Conservation (phyloP, 2,113 vertebrate species). For the Uropsilus gracilis region DNA sequence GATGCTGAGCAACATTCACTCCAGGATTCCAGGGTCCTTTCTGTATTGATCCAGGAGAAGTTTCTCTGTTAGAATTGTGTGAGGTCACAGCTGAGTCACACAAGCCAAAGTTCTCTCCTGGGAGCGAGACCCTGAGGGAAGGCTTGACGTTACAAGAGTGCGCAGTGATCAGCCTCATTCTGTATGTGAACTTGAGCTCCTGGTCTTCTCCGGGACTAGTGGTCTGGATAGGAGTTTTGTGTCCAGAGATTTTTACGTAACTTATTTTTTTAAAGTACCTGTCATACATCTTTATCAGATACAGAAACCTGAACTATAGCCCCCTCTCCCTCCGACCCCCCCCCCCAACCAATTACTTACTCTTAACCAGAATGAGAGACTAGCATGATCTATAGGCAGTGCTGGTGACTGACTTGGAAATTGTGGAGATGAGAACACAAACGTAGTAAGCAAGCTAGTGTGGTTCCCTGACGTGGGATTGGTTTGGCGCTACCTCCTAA, state of each 20-base stretch:
- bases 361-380: constrained; percentile 19
- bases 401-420: neutral
- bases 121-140: neutral
- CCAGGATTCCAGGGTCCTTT: neutral
- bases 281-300: constrained; percentile 54
- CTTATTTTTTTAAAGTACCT: constrained; percentile 73
- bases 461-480: neutral
- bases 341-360: neutral
- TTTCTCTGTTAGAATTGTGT: neutral
- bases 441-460: neutral
- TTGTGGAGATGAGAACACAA: neutral
- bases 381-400: neutral
- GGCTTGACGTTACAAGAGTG: neutral
- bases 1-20: neutral
- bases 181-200: neutral
- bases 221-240: constrained; percentile 40
- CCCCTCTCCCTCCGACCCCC: neutral
- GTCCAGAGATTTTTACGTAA: constrained; percentile 72
- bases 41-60: neutral
- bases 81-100: neutral
- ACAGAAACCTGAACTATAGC: constrained; percentile 25
- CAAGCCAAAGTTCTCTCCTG: neutral
- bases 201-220: constrained; percentile 29
- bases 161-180: neutral
- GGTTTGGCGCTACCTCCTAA: neutral